Evolutionary conservation across 2,797 vertebrate genomes (phyloP), one percentile per base, ranked within the genome.

Genomic region (Brachymystax lenok): DNA sequence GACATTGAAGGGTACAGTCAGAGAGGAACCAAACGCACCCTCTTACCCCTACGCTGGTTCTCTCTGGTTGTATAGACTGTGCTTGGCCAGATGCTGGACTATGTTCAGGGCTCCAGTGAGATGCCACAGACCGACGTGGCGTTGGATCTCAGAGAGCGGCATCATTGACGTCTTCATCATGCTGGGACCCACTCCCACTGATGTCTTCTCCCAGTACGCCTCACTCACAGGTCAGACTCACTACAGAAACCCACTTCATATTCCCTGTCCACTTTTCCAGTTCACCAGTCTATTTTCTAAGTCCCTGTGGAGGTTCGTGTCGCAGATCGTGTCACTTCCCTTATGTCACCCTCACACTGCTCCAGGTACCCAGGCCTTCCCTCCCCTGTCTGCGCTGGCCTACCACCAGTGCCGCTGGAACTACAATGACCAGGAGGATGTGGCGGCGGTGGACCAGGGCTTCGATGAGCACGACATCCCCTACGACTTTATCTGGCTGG

Each of bases 371-470:
- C 97, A 98, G 92, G 91, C 96, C 1, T 92, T 99, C 80, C 97
- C 97, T n/a, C 96, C 97, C 0, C 89, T 97, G 4, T 91, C 96
- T n/a, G 84, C 96, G 0, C 80, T 99, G 74, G 96, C 87, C 1
- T 98, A 98, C 86, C 97, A 99, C 92, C 97, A 99, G 93, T 98
- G 96, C 89, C 96, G 97, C 83, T 99, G 97, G 97, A 99, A 98
- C 85, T 99, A 99, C 91, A 96, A 97, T 0, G 97, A 99, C 8
- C 96, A 98, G 89, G 96, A 95, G 0, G 97, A 99, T 0, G 96
- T 99, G 74, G 89, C 85, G 4, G 74, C 91, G 0, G 97, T 99
- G 56, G 95, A 96, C 70, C 84, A 85, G 0, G 96, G 96, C 7
- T 98, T 99, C 0, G 97, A 98, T n/a, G 94, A 96, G 35, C 95